Conservation (phyloP, 2,797 vertebrate species). For the Spinus pinus region DNA sequence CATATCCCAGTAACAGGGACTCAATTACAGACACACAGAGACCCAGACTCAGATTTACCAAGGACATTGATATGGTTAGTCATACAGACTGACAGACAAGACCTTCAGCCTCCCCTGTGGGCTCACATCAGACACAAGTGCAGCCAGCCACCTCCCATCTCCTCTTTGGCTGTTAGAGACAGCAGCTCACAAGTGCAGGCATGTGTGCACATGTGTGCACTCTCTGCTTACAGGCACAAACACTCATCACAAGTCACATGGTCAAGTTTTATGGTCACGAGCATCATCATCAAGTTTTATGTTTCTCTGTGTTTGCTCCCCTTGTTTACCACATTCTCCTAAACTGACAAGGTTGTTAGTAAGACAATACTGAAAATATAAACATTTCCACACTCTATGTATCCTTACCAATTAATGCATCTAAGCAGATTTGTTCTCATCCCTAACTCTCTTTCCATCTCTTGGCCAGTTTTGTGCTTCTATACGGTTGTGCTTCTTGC, state of each 20-base stretch:
- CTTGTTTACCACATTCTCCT: background rate
- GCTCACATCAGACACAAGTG: background rate
- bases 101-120: fast-evolving
- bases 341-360: background rate
- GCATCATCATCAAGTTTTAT: background rate
- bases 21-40: fast-evolving
- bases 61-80: background rate
- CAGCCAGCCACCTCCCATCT: background rate
- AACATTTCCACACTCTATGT: fast-evolving
- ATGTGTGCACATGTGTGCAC: fast-evolving
- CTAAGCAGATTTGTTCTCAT: background rate
- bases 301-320: background rate
- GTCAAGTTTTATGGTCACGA: background rate
- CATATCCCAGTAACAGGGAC: no score
- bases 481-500: background rate
- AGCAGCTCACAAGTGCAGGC: background rate
- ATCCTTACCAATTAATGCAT: background rate
- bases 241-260: no score
- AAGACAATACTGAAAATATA: background rate
- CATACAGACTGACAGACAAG: background rate
- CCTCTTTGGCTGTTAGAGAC: background rate
- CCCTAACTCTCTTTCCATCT: background rate
- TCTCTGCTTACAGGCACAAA: background rate
- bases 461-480: background rate
- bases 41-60: background rate